phyloP scores from a whole-genome alignment of 2,888 invertebrate genomes.

The Yponomeuta cagnagella region DNA sequence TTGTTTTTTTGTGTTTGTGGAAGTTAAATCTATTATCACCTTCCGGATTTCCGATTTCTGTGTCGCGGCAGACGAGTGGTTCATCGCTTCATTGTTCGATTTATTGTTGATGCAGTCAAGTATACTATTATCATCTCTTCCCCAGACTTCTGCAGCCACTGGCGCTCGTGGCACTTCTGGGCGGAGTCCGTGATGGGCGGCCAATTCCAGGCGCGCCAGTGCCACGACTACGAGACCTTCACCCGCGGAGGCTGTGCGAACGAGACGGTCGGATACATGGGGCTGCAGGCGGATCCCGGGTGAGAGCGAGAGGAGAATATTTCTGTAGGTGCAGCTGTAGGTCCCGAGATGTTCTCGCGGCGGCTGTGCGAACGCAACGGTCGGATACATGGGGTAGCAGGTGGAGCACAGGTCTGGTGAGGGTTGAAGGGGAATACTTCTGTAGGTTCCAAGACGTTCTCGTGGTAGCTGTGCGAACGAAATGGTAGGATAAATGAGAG shows the following conservation, averaged over 20 bases:
- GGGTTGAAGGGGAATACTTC: slow-evolving; percentile 16
- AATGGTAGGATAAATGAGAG: too few species aligned
- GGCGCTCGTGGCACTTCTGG: slow-evolving; percentile 65
- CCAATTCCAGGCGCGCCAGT: slow-evolving; percentile 44
- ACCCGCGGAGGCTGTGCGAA: slow-evolving; percentile 48
- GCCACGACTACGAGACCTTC: slow-evolving; percentile 58
- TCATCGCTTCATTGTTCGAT: too few species aligned
- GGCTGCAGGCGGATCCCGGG: slow-evolving; percentile 35
- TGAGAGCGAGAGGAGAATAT: slow-evolving; percentile 25
- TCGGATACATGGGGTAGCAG: slow-evolving; percentile 47
- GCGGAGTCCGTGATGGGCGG: slow-evolving; percentile 57
- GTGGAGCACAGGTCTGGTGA: slow-evolving; percentile 34
- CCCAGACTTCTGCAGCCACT: slow-evolving; percentile 69
- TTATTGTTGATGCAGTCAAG: not conserved
- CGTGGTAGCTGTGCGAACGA: too few species aligned
- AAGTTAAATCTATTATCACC: too few species aligned
- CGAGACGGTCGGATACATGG: slow-evolving; percentile 46
- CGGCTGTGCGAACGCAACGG: slow-evolving; percentile 38
- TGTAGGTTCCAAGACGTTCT: too few species aligned
- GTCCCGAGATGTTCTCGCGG: slow-evolving; percentile 31
- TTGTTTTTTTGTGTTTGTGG: too few species aligned
- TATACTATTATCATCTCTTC: not conserved
- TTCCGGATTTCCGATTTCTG: too few species aligned
- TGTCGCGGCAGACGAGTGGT: too few species aligned
- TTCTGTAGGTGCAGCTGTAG: too few species aligned